Conservation (phyloP, 2,113 vertebrate genomes). For the Variabilichromis moorii region DNA sequence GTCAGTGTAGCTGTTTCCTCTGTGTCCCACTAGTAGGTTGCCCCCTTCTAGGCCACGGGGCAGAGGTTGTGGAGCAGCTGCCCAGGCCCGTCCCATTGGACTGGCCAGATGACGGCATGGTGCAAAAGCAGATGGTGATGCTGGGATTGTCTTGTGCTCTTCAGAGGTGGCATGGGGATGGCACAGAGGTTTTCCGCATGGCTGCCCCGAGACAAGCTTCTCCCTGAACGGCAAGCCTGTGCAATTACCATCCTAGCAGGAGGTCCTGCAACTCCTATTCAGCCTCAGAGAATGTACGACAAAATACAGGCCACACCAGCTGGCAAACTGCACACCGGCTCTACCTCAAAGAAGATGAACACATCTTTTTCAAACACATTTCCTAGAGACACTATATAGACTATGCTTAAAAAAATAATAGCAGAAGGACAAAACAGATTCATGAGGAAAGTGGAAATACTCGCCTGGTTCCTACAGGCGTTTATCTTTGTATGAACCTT, state of each 20-base stretch:
- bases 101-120: conserved; percentile 87
- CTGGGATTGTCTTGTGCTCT: conserved; percentile 83
- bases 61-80: conserved; percentile 89
- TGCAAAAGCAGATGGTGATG: conserved; percentile 90
- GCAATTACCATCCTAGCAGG: conserved; percentile 96
- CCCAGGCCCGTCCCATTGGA: conserved; percentile 80
- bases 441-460: conserved; percentile 12
- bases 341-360: conserved; percentile 73
- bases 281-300: conserved; percentile 83
- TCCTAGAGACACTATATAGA: conserved; percentile 26
- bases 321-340: conserved; percentile 93
- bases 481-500: conserved; percentile 36
- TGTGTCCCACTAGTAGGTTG: conserved; percentile 71
- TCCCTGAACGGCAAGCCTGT: conserved; percentile 84
- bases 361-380: conserved; percentile 50
- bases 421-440: conserved; percentile 30
- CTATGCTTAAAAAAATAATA: conserved; percentile 16
- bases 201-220: conserved; percentile 92
- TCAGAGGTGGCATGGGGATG: conserved; percentile 94
- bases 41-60: conserved; percentile 57
- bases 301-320: conserved; percentile 97
- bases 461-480: conserved; percentile 14
- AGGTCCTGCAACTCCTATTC: conserved; percentile 89
- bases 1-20: conserved; percentile 75
- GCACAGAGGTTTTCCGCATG: conserved; percentile 96